phyloP scores from a whole-genome alignment of 2,797 vertebrate species.

The Mustela erminea region DNA sequence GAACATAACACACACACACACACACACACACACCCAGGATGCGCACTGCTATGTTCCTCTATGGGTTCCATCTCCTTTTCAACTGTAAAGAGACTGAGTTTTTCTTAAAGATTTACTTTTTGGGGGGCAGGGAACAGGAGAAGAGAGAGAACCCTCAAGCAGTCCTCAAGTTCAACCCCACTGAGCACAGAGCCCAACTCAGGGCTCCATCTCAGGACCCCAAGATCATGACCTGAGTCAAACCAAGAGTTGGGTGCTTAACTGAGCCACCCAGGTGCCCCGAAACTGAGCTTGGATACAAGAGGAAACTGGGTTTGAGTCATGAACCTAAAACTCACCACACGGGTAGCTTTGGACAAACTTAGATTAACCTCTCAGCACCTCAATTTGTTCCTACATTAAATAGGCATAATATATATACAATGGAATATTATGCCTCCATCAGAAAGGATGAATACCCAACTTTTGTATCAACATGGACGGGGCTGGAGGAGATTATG shows the following conservation, averaged over 20 bases:
- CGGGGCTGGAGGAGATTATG: too few relatives aligned
- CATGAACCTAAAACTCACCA: background rate
- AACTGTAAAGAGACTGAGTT: background rate
- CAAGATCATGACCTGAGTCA: background rate
- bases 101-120: background rate
- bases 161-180: background rate
- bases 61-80: background rate
- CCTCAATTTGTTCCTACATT: background rate
- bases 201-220: background rate
- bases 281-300: background rate
- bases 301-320: background rate
- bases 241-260: background rate
- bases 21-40: background rate
- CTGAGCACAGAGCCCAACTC: background rate
- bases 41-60: background rate
- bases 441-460: too few relatives aligned
- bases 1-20: background rate
- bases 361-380: background rate
- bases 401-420: background rate
- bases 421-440: too few relatives aligned
- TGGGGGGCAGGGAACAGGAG: background rate
- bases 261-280: background rate
- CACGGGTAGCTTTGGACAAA: background rate
- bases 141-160: background rate
- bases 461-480: too few relatives aligned